Conservation (phyloP, 2,888 invertebrate species). For the Cyaniris semiargus region DNA sequence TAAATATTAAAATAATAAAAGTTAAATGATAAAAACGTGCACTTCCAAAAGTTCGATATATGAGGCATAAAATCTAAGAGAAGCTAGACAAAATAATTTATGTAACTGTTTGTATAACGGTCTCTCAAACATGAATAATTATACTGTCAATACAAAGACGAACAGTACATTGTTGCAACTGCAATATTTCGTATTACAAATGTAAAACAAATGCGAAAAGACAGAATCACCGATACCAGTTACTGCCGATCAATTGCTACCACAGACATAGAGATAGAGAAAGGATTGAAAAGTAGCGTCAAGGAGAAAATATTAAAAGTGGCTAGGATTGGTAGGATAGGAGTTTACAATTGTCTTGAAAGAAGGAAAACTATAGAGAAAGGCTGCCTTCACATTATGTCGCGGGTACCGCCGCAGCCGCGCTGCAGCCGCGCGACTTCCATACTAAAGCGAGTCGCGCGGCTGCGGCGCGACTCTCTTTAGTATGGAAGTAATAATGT, state of each 20-base stretch:
- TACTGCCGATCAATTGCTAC: conserved; percentile 18
- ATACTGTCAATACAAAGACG: neutral
- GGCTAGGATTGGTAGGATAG: too few species aligned
- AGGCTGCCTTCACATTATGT: too few species aligned
- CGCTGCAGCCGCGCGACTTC: too few species aligned
- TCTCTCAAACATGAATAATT: neutral
- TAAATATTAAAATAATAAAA: too few species aligned
- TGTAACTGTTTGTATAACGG: neutral
- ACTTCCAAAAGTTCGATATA: neutral
- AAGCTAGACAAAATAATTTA: neutral
- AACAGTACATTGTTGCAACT: conserved; percentile 38
- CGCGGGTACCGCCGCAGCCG: too few species aligned
- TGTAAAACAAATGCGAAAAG: conserved; percentile 23
- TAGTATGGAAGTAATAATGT: too few species aligned
- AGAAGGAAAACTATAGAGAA: neutral
- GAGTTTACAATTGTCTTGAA: neutral
- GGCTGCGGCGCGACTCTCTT: too few species aligned
- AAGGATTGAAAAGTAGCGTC: neutral
- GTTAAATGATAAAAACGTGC: neutral
- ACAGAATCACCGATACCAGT: conserved; percentile 22
- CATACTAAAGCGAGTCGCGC: too few species aligned
- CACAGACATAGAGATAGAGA: conserved; percentile 20
- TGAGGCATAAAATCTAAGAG: neutral
- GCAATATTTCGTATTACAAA: conserved; percentile 27
- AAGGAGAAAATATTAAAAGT: neutral